Percentiles rank a stretch among this genome's conserved stretches.
These are phyloP conservation scores for Augochlorella aurata DNA, from an alignment of 2,888 invertebrate genomes.

Conservation along the genomic window DNA sequence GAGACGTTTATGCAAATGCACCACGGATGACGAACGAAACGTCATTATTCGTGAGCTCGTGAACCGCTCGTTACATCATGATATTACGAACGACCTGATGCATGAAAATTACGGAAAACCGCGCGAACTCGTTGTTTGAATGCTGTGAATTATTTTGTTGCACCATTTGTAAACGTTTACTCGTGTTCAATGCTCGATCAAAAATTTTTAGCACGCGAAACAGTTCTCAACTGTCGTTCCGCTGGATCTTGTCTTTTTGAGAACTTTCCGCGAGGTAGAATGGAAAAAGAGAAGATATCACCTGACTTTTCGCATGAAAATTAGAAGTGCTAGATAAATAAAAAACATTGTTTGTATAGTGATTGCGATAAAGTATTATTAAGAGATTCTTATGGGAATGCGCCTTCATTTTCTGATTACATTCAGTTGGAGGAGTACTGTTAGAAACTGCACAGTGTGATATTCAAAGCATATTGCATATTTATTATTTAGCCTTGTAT, in stretches of 20 bases:
- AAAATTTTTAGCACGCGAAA: neutral
- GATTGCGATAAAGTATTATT: too few species aligned
- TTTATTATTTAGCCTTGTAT: too few species aligned
- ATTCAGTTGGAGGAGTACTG: too few species aligned
- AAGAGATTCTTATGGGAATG: too few species aligned
- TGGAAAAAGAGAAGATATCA: neutral
- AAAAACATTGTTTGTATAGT: too few species aligned
- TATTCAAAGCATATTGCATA: too few species aligned
- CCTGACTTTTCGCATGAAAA: too few species aligned
- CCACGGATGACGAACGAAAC: conserved; percentile 39
- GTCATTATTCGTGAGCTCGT: conserved; percentile 39
- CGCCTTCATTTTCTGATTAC: too few species aligned
- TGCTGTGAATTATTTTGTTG: neutral
- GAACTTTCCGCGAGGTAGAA: neutral
- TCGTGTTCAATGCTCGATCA: too few species aligned
- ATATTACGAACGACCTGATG: neutral
- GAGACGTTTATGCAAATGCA: conserved; percentile 47
- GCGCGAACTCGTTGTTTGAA: neutral
- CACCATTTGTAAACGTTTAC: neutral
- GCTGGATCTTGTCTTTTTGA: too few species aligned
- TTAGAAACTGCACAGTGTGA: too few species aligned
- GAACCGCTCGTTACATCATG: neutral
- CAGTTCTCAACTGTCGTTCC: neutral
- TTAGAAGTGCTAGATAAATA: too few species aligned
- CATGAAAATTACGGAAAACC: conserved; percentile 20